Conservation (phyloP, 2,888 invertebrate species). For the Petrolisthes manimaculis region DNA sequence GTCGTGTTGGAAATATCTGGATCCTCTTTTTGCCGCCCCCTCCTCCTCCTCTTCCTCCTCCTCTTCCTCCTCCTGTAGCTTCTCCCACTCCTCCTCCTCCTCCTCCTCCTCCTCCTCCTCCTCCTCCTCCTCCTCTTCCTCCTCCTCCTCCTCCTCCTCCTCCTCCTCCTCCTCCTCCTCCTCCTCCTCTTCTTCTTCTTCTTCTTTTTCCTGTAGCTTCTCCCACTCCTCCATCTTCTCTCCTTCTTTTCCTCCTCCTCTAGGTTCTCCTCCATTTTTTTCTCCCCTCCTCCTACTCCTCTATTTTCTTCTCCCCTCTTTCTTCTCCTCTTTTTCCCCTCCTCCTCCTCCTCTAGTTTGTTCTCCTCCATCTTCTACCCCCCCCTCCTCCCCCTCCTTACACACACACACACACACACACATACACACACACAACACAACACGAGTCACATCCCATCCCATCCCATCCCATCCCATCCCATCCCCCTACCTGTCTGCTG, state of each 20-base stretch:
- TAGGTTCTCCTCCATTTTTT: not conserved
- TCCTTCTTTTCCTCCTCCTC: not conserved
- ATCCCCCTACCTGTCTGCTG: no score
- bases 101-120: not conserved
- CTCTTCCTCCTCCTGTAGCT: not conserved
- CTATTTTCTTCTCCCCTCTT: not conserved
- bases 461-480: no score
- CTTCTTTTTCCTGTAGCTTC: not conserved
- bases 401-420: no score
- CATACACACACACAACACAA: no score
- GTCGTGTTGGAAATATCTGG: not conserved
- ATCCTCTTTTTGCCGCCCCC: not conserved
- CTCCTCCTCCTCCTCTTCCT: not conserved
- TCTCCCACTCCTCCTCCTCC: not conserved
- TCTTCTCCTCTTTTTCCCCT: not conserved
- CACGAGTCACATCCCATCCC: no score
- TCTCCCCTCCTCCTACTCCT: not conserved
- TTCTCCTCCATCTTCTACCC: not conserved
- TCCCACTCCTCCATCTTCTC: not conserved
- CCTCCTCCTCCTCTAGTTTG: not conserved
- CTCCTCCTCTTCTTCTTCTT: not conserved
- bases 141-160: not conserved
- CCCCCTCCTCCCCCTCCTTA: not conserved
- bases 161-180: not conserved
- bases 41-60: not conserved